Conservation (phyloP, 2,888 invertebrate genomes). For the Acleris laterana region DNA sequence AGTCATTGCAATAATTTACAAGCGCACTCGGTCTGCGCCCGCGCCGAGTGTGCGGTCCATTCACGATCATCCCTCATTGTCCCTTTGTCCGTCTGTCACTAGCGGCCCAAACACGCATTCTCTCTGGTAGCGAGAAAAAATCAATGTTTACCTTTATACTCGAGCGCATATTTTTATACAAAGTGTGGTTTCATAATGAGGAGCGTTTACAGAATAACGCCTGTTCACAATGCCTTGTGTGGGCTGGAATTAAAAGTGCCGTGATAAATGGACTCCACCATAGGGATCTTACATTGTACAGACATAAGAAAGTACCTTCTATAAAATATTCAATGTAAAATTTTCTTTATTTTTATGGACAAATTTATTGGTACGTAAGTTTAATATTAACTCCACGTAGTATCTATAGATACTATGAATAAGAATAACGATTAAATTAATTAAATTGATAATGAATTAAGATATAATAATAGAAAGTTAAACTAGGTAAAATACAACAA, state of each 20-base stretch:
- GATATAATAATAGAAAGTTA: too few species aligned
- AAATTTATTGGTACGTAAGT: too few species aligned
- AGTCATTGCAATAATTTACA: constrained; percentile 54
- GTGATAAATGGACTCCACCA: constrained; percentile 66
- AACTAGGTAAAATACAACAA: too few species aligned
- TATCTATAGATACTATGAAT: too few species aligned
- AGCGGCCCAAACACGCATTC: constrained; percentile 79
- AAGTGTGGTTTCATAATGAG: constrained; percentile 80
- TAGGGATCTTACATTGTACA: constrained; percentile 44
- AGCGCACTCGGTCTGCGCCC: constrained; percentile 45
- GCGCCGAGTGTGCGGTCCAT: constrained; percentile 81
- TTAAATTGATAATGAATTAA: too few species aligned
- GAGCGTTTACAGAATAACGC: constrained; percentile 82
- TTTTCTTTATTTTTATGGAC: too few species aligned
- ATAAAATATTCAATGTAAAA: too few species aligned
- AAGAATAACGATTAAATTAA: too few species aligned
- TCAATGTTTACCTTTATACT: constrained; percentile 83
- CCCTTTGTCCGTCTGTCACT: constrained; percentile 75
- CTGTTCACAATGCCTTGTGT: constrained; percentile 74
- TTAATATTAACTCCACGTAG: too few species aligned
- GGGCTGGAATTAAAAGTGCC: constrained; percentile 72
- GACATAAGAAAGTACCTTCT: constrained; percentile 50
- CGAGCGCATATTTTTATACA: constrained; percentile 82
- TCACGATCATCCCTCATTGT: constrained; percentile 76
- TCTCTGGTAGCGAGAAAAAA: constrained; percentile 72